These are phyloP conservation scores for Furcula furcula DNA, from an alignment of 2,888 invertebrate species.

Conservation along the genomic window DNA sequence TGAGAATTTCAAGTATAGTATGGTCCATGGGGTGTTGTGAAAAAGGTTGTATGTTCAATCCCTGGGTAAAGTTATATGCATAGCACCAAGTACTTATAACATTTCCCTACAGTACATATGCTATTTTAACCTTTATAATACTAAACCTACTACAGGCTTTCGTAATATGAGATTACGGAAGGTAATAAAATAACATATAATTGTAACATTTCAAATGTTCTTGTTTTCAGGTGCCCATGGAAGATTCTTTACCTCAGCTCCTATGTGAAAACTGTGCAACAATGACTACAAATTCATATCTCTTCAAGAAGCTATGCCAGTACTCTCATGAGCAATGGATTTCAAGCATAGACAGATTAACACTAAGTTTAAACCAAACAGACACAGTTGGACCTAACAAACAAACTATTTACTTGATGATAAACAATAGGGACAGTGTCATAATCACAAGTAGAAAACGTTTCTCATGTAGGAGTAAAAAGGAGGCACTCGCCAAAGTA, in stretches of 20 bases:
- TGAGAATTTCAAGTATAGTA: too few species aligned
- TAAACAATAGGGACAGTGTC: constrained; percentile 41
- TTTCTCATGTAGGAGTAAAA: constrained; percentile 34
- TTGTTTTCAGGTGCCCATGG: constrained; percentile 48
- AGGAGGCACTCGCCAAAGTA: constrained; percentile 42
- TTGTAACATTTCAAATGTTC: background rate
- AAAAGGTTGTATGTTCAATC: too few species aligned
- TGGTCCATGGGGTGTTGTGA: too few species aligned
- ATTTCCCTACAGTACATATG: too few species aligned
- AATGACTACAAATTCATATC: constrained; percentile 45
- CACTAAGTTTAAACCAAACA: constrained; percentile 35
- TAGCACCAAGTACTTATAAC: too few species aligned
- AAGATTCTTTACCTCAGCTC: constrained; percentile 48
- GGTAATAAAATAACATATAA: too few species aligned
- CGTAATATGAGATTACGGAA: too few species aligned
- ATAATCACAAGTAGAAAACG: constrained; percentile 49
- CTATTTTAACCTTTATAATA: too few species aligned
- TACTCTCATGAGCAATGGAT: constrained; percentile 51
- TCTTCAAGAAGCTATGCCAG: constrained; percentile 50
- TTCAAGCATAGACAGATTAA: constrained; percentile 33
- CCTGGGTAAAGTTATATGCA: too few species aligned
- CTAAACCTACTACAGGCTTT: too few species aligned
- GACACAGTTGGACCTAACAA: constrained; percentile 31
- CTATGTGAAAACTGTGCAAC: constrained; percentile 55
- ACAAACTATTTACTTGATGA: constrained; percentile 44